Percentiles rank a stretch among this genome's conserved stretches.
Conservation (phyloP, 2,113 vertebrate genomes). For the Mustela nigripes region DNA sequence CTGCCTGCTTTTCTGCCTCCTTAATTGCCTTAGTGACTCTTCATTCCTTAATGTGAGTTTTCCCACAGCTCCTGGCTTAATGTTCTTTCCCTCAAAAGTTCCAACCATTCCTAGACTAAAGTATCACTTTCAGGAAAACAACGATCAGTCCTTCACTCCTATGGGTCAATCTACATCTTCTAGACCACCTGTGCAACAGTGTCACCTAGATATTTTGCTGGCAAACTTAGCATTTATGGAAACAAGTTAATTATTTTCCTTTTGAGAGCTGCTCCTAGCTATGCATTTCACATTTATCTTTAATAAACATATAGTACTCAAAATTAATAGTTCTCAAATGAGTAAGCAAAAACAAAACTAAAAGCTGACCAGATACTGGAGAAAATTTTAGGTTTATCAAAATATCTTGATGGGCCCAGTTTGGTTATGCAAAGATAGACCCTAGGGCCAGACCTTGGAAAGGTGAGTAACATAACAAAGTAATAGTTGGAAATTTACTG, state of each 20-base stretch:
- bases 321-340: conserved; percentile 16
- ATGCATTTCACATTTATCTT: not conserved
- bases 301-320: not conserved
- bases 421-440: not conserved
- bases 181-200: not conserved
- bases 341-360: conserved; percentile 44
- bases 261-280: not conserved
- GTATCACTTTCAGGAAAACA: not conserved
- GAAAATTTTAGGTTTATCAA: not conserved
- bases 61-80: not conserved
- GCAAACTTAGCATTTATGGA: not conserved
- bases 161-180: not conserved
- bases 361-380: not conserved
- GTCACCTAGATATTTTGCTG: not conserved
- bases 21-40: not conserved
- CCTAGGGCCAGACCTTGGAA: not conserved
- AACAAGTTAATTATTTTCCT: not conserved
- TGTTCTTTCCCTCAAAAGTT: not conserved
- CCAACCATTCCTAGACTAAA: not conserved
- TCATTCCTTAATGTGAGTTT: not conserved
- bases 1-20: not conserved
- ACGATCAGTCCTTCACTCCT: not conserved
- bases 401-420: not conserved
- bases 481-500: not conserved
- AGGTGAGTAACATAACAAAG: not conserved